Evolutionary conservation across 1,140 invertebrate species (phyloP), one percentile per base, ranked within the genome.

Genomic region (Thaumatotibia leucotreta): DNA sequence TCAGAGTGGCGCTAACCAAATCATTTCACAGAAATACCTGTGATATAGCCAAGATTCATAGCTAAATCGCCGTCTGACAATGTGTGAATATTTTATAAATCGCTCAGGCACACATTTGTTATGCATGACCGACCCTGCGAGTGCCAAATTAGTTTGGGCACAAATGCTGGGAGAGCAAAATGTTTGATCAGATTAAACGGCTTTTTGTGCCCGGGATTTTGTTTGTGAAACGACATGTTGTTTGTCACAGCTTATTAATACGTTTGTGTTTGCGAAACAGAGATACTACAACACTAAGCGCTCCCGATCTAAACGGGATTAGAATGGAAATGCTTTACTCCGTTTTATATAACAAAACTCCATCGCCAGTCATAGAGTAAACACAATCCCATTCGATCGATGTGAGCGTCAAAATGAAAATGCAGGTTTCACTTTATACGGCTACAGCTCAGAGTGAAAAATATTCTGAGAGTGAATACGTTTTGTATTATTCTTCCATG

Each of bases 31-130:
- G 6, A 29, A 20, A 62, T 23, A 64, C 20, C 23, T 14, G 14
- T 65, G 50, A 68, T 67, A 65, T 65, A 72, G 49, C 64, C 24
- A 73, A 74, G 72, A 77, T 74, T 77, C 69, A 79, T 75, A 54
- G 67, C 70, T 72, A 74, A 78, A 82, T 85, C 73, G 73, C 72
- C 77, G 75, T 79, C 76, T 81, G 75, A 77, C 77, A 74, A 69
- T 74, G 77, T 76, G 73, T 89, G 80, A 80, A 89, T 89, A 88
- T 88, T 89, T 88, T 88, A 89, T 89, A 79, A 74, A 83, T 78
- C 80, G 80, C 72, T 89, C 77, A 82, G 74, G 65, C 77, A 61
- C 50, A 69, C 73, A 82, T 85, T 75, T 81, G 74, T 77, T 85
- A 83, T 87, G 82, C 77, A 86, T 79, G 73, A 67, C 50, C 63